A percentile compares a stretch with the other conserved stretches of the same genome.
phyloP scores from a whole-genome alignment of 2,888 invertebrate genomes.

The Phorcus lineatus region DNA sequence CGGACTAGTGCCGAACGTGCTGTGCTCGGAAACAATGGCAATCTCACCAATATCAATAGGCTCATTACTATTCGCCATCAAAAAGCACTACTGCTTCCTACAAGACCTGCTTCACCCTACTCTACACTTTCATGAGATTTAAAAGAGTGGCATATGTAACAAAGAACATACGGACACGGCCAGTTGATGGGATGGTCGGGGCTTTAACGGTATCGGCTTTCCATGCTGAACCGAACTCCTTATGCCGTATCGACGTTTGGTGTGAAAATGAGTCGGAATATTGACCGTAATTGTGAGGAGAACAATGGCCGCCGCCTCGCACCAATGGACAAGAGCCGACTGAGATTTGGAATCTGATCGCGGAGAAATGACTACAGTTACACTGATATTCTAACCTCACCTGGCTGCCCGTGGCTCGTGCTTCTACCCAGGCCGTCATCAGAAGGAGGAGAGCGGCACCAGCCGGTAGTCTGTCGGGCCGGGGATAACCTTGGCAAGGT shows the following conservation, averaged over 20 bases:
- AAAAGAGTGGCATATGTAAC: no score
- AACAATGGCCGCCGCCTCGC: constrained; percentile 20
- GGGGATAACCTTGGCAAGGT: constrained; percentile 16
- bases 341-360: background rate
- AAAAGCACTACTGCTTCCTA: background rate
- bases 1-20: background rate
- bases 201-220: no score
- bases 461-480: background rate
- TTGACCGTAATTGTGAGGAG: constrained; percentile 15
- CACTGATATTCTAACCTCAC: background rate
- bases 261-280: background rate
- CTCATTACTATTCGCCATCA: constrained; percentile 5
- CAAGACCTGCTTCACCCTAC: no score
- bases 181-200: no score
- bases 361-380: background rate
- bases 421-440: background rate
- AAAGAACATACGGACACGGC: no score
- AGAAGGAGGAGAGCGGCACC: background rate
- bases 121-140: no score
- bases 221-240: no score
- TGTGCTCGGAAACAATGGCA: background rate
- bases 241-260: background rate
- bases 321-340: background rate
- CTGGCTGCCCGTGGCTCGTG: background rate
- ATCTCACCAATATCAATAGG: constrained; percentile 7